phyloP scores from a whole-genome alignment of 2,888 invertebrate genomes.

The Drosophila stalkeri region DNA sequence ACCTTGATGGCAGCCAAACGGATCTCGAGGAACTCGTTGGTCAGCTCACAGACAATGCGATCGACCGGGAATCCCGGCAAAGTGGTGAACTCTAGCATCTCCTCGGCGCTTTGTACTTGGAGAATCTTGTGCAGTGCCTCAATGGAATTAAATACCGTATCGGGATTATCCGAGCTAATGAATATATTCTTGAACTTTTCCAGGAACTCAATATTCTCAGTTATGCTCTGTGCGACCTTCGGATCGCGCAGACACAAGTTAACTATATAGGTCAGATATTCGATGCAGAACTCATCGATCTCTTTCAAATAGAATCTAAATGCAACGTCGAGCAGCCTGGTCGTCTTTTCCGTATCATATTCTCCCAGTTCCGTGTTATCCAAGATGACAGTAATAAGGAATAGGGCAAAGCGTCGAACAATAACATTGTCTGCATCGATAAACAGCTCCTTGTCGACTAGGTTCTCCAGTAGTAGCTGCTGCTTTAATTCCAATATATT shows the following conservation, averaged over 20 bases:
- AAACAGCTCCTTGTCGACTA: conserved; percentile 67
- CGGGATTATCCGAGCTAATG: conserved; percentile 70
- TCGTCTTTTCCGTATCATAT: conserved; percentile 49
- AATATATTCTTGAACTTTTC: conserved; percentile 67
- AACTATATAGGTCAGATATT: conserved; percentile 75
- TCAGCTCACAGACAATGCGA: conserved; percentile 78
- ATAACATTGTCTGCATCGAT: conserved; percentile 57
- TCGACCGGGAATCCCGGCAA: conserved; percentile 69
- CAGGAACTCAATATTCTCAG: conserved; percentile 58
- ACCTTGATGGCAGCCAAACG: conserved; percentile 70
- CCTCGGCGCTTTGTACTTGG: conserved; percentile 56
- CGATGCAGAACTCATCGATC: conserved; percentile 75
- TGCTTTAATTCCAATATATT: conserved; percentile 68
- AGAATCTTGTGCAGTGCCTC: conserved; percentile 74
- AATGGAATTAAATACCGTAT: conserved; percentile 72
- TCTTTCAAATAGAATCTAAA: conserved; percentile 65
- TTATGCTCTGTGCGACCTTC: conserved; percentile 57
- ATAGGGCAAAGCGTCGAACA: conserved; percentile 71
- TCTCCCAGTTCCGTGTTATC: conserved; percentile 70
- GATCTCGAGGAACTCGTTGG: conserved; percentile 72
- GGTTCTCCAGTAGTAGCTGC: conserved; percentile 59
- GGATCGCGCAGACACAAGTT: conserved; percentile 79
- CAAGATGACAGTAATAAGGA: conserved; percentile 65
- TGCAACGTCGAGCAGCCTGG: conserved; percentile 53
- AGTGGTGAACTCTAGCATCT: conserved; percentile 57